Conservation (phyloP, 2,797 vertebrate species). For the Cryptoprocta ferox region DNA sequence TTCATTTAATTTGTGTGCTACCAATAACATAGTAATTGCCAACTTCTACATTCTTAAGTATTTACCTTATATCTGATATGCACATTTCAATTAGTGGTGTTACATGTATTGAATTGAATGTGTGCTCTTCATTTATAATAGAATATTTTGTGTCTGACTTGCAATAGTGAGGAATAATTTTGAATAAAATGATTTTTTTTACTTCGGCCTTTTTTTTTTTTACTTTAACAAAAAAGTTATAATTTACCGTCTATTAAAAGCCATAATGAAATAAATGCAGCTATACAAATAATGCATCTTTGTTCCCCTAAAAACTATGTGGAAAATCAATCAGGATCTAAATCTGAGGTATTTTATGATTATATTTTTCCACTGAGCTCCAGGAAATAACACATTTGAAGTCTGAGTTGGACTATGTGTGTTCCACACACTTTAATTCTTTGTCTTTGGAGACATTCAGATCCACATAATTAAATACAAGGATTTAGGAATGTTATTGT, state of each 20-base stretch:
- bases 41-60: neutral
- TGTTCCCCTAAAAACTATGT: neutral
- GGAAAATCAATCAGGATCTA: neutral
- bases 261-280: neutral
- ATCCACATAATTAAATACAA: neutral
- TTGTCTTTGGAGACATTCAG: neutral
- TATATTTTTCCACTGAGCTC: neutral
- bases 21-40: neutral
- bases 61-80: neutral
- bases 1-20: neutral
- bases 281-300: neutral
- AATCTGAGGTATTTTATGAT: neutral
- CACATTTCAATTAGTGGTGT: neutral
- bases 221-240: neutral
- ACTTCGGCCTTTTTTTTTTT: neutral
- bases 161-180: neutral
- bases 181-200: neutral
- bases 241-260: constrained; percentile 26
- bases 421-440: neutral
- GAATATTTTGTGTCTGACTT: neutral
- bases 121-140: neutral
- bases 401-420: neutral
- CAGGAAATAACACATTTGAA: neutral
- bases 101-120: neutral
- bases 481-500: neutral